Percentiles rank a stretch among this genome's conserved stretches.
Conservation (phyloP, 2,113 vertebrate species). For the Silurus asotus region DNA sequence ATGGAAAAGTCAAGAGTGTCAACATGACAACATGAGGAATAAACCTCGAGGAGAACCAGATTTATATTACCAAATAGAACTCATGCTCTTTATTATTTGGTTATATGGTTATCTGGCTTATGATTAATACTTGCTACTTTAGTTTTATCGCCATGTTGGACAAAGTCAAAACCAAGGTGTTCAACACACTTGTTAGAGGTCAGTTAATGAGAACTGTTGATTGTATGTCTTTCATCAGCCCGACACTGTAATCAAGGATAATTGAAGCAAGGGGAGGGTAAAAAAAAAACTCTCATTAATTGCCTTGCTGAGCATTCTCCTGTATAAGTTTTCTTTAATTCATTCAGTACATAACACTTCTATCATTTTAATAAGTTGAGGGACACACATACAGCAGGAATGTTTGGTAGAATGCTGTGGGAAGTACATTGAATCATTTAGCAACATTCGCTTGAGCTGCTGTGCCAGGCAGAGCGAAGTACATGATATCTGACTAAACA, state of each 20-base stretch:
- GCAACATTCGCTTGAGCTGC: neutral
- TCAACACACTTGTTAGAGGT: conserved; percentile 2
- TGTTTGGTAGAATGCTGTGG: conserved; percentile 5
- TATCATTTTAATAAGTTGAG: conserved; percentile 8
- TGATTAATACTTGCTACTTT: no score
- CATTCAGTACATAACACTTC: neutral
- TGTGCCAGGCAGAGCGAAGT: neutral
- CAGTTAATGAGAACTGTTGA: conserved; percentile 8
- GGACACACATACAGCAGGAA: neutral
- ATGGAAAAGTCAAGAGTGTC: neutral
- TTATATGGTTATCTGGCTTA: neutral
- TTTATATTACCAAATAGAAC: neutral
- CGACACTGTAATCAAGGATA: conserved; percentile 24
- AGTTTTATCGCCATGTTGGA: neutral
- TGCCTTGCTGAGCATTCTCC: neutral
- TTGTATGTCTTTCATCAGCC: conserved; percentile 19
- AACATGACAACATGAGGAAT: neutral
- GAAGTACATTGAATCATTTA: neutral
- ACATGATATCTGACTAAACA: conserved; percentile 25
- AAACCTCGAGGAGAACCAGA: neutral
- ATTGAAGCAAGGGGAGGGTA: neutral
- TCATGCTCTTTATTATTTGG: neutral
- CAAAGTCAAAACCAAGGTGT: neutral
- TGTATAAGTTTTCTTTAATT: neutral
- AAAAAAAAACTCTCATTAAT: conserved; percentile 20